Conservation (phyloP, 92 coral and sea anemone species). For the Palythoa grandis region DNA sequence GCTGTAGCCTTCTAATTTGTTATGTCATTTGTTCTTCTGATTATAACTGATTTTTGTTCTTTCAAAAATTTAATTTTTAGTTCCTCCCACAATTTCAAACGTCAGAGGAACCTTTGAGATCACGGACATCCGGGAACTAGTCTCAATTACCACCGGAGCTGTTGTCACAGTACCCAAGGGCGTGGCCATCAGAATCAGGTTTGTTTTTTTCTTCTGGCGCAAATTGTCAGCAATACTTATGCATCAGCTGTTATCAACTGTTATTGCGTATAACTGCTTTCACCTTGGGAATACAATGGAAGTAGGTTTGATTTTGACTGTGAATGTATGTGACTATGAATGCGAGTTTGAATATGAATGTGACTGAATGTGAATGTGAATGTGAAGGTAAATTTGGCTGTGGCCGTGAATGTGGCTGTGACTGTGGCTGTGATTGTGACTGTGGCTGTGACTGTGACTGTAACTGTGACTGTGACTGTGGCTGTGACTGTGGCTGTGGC, state of each 20-base stretch:
- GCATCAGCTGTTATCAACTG: too few species aligned
- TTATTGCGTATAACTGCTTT: too few species aligned
- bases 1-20: neutral
- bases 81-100: conserved; percentile 72
- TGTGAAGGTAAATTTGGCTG: too few species aligned
- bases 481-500: neutral
- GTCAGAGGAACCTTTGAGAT: conserved; percentile 79
- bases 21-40: neutral
- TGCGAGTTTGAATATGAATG: too few species aligned
- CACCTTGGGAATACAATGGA: too few species aligned
- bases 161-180: conserved; percentile 83
- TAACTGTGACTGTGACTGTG: neutral
- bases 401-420: too few species aligned
- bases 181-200: conserved; percentile 55
- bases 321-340: too few species aligned
- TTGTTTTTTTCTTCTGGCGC: neutral
- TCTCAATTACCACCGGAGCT: conserved; percentile 88
- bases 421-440: too few species aligned
- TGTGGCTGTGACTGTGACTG: neutral
- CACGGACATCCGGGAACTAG: conserved; percentile 80
- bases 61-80: conserved; percentile 24
- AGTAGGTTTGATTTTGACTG: too few species aligned
- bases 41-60: too few species aligned
- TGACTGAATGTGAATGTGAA: too few species aligned
- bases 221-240: too few species aligned